Conservation (phyloP, 2,797 vertebrate species). For the Sebastes steindachneri region DNA sequence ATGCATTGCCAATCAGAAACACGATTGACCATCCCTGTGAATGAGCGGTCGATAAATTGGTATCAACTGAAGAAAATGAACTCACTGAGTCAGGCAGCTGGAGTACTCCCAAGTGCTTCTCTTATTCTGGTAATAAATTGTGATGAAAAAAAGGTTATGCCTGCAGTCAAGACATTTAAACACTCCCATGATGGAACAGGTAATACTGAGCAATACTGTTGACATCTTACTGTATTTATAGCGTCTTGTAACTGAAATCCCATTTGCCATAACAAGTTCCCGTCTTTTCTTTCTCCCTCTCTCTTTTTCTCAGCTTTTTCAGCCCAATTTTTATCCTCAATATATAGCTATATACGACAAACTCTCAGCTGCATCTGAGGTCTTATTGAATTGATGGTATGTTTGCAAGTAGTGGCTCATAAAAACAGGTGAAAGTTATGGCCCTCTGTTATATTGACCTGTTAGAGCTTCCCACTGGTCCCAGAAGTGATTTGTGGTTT, state of each 20-base stretch:
- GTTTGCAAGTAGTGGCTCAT: conserved; percentile 29
- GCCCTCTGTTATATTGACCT: background rate
- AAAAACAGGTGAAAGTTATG: conserved; percentile 24
- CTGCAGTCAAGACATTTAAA: conserved; percentile 61
- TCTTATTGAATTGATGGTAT: conserved; percentile 27
- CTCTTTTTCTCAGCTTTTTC: conserved; percentile 7
- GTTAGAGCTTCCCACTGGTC: background rate
- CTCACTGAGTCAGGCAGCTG: conserved; percentile 22
- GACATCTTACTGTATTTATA: conserved; percentile 63
- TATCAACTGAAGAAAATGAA: conserved; percentile 52
- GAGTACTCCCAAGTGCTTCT: conserved; percentile 51
- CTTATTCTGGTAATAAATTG: conserved; percentile 66
- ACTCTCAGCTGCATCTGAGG: conserved; percentile 1
- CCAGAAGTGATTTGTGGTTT: background rate
- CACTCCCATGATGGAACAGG: conserved; percentile 59
- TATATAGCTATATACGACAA: conserved; percentile 19
- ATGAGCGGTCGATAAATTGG: conserved; percentile 37
- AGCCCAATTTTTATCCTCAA: conserved; percentile 18
- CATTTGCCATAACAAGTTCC: conserved; percentile 46
- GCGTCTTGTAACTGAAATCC: conserved; percentile 41
- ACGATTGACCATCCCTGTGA: conserved; percentile 35
- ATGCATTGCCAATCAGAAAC: conserved; percentile 29
- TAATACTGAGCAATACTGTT: conserved; percentile 55
- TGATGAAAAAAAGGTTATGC: conserved; percentile 51
- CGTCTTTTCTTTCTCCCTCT: conserved; percentile 5